A percentile compares a stretch with the other conserved stretches of the same genome.
Conservation (phyloP, 2,888 invertebrate species). For the Caenorhabditis panamensis region DNA sequence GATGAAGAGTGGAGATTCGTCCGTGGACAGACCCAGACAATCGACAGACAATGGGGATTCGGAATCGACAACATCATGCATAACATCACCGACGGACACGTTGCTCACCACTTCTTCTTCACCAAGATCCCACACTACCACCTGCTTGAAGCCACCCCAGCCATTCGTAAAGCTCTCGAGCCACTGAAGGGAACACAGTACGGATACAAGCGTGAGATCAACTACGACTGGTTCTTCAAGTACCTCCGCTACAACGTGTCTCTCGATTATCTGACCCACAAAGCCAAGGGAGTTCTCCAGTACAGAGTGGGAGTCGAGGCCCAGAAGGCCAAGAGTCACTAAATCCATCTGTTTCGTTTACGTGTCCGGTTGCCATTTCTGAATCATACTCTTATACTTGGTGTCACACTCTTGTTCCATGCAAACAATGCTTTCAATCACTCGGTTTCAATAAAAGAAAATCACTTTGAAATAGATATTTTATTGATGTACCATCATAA, state of each 20-base stretch:
- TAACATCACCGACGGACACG: slow-evolving; percentile 77
- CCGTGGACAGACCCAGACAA: slow-evolving; percentile 72
- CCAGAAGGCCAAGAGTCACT: slow-evolving; percentile 43
- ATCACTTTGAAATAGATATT: slow-evolving; percentile 34
- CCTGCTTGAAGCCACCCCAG: slow-evolving; percentile 76
- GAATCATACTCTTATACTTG: slow-evolving; percentile 19
- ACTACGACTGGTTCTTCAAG: slow-evolving; percentile 76
- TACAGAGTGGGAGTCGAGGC: slow-evolving; percentile 70
- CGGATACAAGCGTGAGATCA: slow-evolving; percentile 74
- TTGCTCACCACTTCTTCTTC: slow-evolving; percentile 80
- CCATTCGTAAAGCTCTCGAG: slow-evolving; percentile 67
- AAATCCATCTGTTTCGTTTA: slow-evolving; percentile 2
- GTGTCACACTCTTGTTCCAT: slow-evolving; percentile 15
- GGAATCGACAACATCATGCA: slow-evolving; percentile 72
- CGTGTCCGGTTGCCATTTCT: slow-evolving; percentile 43
- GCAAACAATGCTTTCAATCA: neutral
- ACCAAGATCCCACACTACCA: slow-evolving; percentile 79
- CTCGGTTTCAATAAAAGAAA: neutral
- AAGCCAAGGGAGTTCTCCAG: slow-evolving; percentile 77
- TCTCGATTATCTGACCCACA: slow-evolving; percentile 77
- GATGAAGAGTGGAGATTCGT: slow-evolving; percentile 74
- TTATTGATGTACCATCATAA: slow-evolving; percentile 62
- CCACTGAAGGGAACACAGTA: slow-evolving; percentile 70
- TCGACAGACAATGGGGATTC: slow-evolving; percentile 72
- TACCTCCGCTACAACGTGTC: slow-evolving; percentile 75